These are phyloP conservation scores for Drosophila anceps DNA, from an alignment of 2,888 invertebrate genomes.

Conservation along the genomic window DNA sequence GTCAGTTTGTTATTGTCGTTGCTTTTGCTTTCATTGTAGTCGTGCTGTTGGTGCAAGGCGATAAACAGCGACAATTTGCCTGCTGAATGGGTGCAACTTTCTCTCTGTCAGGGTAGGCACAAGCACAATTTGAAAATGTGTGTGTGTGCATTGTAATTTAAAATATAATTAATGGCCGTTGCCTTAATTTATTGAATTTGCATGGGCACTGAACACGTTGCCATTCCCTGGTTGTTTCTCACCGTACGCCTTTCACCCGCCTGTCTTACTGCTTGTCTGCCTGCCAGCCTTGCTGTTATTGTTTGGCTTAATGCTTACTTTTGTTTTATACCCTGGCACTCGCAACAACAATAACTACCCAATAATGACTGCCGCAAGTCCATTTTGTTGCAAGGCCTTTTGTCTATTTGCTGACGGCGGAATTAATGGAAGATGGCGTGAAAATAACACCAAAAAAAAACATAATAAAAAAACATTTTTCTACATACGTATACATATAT, in stretches of 20 bases:
- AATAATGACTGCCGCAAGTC: slow-evolving; percentile 78
- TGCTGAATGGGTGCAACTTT: slow-evolving; percentile 73
- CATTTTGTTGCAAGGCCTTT: slow-evolving; percentile 66
- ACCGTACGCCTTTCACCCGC: slow-evolving; percentile 5
- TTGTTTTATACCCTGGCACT: slow-evolving; percentile 41
- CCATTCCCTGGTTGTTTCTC: slow-evolving; percentile 50
- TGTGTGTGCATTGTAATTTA: slow-evolving; percentile 75
- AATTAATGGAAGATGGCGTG: slow-evolving; percentile 70
- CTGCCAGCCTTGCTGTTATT: slow-evolving; percentile 40
- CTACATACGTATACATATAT: background rate
- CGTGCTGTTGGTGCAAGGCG: slow-evolving; percentile 62
- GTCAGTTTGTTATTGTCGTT: slow-evolving; percentile 37
- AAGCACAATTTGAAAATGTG: slow-evolving; percentile 30
- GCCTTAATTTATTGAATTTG: slow-evolving; percentile 81
- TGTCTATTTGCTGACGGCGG: slow-evolving; percentile 66
- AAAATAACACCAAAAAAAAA: slow-evolving; percentile 20
- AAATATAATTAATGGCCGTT: slow-evolving; percentile 80
- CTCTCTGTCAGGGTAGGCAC: slow-evolving; percentile 37
- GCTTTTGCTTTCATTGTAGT: slow-evolving; percentile 39
- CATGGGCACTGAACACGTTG: slow-evolving; percentile 58
- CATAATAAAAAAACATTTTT: background rate
- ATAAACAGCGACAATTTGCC: slow-evolving; percentile 82
- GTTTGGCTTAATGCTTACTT: slow-evolving; percentile 66
- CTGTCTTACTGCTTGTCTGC: background rate
- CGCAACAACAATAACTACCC: slow-evolving; percentile 57